These are phyloP conservation scores for Bombus pyrosoma DNA, from an alignment of 1,140 invertebrate species.

Conservation along the genomic window DNA sequence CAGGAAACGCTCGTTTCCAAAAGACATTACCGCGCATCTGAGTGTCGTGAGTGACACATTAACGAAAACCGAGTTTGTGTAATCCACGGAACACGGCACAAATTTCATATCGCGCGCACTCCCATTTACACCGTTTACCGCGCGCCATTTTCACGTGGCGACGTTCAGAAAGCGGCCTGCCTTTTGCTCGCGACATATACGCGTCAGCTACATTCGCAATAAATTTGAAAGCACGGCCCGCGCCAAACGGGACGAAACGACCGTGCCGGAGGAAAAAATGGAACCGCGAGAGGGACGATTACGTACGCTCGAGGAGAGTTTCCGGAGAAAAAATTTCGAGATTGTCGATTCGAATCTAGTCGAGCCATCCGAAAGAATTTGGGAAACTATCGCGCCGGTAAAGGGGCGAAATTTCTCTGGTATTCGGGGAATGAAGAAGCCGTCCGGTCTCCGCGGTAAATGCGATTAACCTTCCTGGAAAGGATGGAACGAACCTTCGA, in stretches of 20 bases:
- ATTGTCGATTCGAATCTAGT: not conserved
- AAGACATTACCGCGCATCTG: not conserved
- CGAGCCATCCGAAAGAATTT: not conserved
- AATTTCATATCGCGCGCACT: not conserved
- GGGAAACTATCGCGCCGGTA: not conserved
- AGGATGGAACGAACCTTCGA: conserved; percentile 46
- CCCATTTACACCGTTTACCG: not conserved
- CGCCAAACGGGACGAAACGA: not conserved
- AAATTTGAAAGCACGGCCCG: conserved; percentile 6
- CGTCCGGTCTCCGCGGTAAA: conserved; percentile 24
- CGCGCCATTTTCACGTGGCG: not conserved
- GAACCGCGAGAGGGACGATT: not conserved
- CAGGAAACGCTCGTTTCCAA: not conserved
- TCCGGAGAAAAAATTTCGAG: not conserved
- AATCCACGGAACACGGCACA: not conserved
- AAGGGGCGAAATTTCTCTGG: conserved; percentile 2
- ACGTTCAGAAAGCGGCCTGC: not conserved
- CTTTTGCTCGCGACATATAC: not conserved
- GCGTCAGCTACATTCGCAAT: not conserved
- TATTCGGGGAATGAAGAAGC: conserved; percentile 11
- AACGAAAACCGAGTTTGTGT: conserved; percentile 20
- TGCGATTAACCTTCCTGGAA: conserved; percentile 38
- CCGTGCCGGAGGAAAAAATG: not conserved
- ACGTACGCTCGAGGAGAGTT: not conserved
- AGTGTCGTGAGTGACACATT: not conserved